Evolutionary conservation across 2,888 invertebrate genomes (phyloP).

Genomic region (Lagria hirta): DNA sequence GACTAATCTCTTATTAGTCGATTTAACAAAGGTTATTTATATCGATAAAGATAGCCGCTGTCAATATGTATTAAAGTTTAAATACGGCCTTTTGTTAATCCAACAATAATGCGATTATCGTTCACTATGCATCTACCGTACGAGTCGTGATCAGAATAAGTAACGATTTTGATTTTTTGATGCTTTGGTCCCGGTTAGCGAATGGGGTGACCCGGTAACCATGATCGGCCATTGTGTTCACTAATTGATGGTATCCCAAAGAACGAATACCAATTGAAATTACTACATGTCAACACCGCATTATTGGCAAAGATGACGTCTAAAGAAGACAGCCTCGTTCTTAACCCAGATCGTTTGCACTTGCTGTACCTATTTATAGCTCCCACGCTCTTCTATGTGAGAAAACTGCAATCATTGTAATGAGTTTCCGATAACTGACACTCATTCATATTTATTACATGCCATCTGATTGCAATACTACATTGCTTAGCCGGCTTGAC

Average conservation of each 20-base stretch:
- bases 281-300: no score
- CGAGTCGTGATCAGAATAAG: constrained; percentile 17
- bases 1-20: no score
- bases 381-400: constrained; percentile 33
- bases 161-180: constrained; percentile 21
- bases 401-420: constrained; percentile 30
- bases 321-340: constrained; percentile 18
- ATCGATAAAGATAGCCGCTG: no score
- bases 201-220: constrained; percentile 35
- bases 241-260: constrained; percentile 29
- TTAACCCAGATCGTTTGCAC: constrained; percentile 29
- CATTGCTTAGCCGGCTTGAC: no score
- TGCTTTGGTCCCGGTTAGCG: constrained; percentile 6
- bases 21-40: no score
- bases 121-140: constrained; percentile 12
- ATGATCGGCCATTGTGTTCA: constrained; percentile 27
- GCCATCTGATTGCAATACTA: no score
- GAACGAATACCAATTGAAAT: constrained; percentile 31
- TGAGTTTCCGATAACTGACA: constrained; percentile 26
- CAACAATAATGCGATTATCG: no score
- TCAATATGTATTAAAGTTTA: no score
- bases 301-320: constrained; percentile 8
- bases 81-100: no score
- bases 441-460: constrained; percentile 25
- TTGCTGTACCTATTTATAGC: constrained; percentile 20